Conservation (phyloP, 2,888 invertebrate species). For the Theodoxus fluviatilis region DNA sequence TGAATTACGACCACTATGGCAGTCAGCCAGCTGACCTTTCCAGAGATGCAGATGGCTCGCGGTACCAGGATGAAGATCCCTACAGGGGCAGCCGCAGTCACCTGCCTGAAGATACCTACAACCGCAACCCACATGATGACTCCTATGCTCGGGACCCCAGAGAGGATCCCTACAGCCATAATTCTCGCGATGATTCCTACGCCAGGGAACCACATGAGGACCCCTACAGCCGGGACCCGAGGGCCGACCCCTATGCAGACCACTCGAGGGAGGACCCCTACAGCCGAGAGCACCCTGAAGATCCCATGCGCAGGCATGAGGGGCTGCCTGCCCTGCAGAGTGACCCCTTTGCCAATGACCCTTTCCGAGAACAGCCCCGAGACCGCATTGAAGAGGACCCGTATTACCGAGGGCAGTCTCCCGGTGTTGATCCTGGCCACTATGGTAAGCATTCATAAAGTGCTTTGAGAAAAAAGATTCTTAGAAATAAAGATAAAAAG, state of each 20-base stretch:
- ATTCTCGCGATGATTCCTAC: neutral
- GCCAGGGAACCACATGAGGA: constrained; percentile 23
- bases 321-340: constrained; percentile 52
- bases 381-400: constrained; percentile 37
- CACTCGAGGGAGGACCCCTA: constrained; percentile 29
- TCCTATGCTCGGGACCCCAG: neutral
- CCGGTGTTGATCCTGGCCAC: no score
- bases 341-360: constrained; percentile 58
- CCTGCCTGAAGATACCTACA: constrained; percentile 13
- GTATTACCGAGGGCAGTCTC: constrained; percentile 40
- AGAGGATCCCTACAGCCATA: constrained; percentile 20
- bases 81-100: constrained; percentile 25
- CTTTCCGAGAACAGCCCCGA: constrained; percentile 46
- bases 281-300: constrained; percentile 32
- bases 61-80: constrained; percentile 4
- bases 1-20: no score
- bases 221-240: constrained; percentile 38
- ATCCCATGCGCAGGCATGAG: constrained; percentile 39
- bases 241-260: constrained; percentile 27
- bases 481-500: no score
- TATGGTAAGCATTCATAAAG: no score
- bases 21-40: no score
- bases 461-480: no score
- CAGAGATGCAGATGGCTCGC: neutral
- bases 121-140: constrained; percentile 9